phyloP scores from a whole-genome alignment of 1,140 invertebrate species.

The Venturia canescens region DNA sequence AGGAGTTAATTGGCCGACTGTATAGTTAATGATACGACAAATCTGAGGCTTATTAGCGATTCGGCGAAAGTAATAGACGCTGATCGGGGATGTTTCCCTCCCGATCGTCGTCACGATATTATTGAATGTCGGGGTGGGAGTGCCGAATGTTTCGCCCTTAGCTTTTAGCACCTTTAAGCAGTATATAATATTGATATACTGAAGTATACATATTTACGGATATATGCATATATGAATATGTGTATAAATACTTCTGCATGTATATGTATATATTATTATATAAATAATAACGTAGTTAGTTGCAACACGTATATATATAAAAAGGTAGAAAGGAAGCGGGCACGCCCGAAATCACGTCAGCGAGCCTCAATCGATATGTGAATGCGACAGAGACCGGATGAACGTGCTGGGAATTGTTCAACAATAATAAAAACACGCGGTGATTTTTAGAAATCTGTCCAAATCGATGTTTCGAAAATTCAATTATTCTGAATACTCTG shows the following conservation, averaged over 20 bases:
- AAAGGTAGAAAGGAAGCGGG: background rate
- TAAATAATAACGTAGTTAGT: background rate
- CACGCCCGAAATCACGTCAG: background rate
- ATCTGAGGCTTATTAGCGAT: slow-evolving; percentile 1
- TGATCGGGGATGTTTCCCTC: background rate
- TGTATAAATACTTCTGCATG: too few species aligned
- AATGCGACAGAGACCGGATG: slow-evolving; percentile 9
- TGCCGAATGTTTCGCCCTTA: background rate
- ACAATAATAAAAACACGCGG: background rate
- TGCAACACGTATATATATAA: too few species aligned
- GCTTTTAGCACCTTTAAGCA: slow-evolving; percentile 16
- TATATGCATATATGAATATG: too few species aligned
- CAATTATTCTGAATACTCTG: background rate
- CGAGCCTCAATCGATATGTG: slow-evolving; percentile 1
- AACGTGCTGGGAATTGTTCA: background rate
- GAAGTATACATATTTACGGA: too few species aligned
- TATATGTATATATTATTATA: too few species aligned
- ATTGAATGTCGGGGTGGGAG: background rate
- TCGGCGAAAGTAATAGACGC: slow-evolving; percentile 1
- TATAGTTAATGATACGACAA: slow-evolving; percentile 24
- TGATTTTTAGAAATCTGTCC: background rate
- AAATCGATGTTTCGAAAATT: background rate
- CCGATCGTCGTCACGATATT: background rate
- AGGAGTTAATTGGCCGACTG: background rate
- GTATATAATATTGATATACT: background rate